Percentiles rank a stretch among this genome's conserved stretches.
These are phyloP conservation scores for Aptenodytes forsteri DNA, from an alignment of 2,113 vertebrate species.

Conservation along the genomic window DNA sequence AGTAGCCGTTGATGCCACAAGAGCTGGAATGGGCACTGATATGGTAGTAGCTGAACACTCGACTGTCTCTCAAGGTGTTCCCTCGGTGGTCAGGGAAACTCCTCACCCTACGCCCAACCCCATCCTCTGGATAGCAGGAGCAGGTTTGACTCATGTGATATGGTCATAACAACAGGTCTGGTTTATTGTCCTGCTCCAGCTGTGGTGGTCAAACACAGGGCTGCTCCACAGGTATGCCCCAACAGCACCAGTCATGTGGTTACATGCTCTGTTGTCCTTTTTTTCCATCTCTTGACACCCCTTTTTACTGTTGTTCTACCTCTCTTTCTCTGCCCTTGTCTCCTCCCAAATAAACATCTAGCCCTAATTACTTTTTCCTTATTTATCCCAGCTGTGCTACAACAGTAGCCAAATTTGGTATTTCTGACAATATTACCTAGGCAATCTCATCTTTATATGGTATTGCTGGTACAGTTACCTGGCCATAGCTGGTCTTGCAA, in stretches of 20 bases:
- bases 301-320: neutral
- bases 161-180: neutral
- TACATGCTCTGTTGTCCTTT: neutral
- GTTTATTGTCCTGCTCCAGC: neutral
- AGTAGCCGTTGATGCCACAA: neutral
- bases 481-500: neutral
- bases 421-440: neutral
- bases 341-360: neutral
- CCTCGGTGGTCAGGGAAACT: neutral
- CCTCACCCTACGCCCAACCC: neutral
- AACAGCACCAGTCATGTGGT: neutral
- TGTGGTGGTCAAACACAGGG: neutral
- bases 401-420: neutral
- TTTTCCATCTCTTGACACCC: neutral
- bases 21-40: neutral
- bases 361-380: neutral
- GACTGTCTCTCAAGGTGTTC: neutral
- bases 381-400: neutral
- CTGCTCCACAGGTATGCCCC: neutral
- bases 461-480: neutral
- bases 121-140: neutral
- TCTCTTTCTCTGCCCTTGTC: neutral
- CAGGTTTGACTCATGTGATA: neutral
- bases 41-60: fast-evolving
- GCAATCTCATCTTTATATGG: neutral